Evolutionary conservation across 2,797 vertebrate genomes (phyloP), one percentile per base, ranked within the genome.

Genomic region (Cirrhinus molitorella): DNA sequence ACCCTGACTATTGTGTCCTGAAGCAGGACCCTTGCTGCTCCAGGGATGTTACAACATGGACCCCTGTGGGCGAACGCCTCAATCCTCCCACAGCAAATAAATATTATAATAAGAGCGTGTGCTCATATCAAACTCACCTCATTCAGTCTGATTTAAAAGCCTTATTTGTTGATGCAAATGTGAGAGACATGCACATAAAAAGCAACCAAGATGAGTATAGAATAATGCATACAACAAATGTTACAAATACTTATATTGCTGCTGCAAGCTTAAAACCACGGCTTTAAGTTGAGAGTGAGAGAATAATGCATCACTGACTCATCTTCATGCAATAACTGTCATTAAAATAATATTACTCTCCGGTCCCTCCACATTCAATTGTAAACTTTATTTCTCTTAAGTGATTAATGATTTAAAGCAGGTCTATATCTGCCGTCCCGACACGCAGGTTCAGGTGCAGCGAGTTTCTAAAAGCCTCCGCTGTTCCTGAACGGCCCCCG

Each of bases 401-500:
- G 21, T 23, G 59, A 37, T 37, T 34, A 79, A 79, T 79, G 19
- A 79, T 67, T 37, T 67, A 37, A 79, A 53, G 16, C 21, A 7
- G 13, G 34, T 49, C 37, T 43, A 45, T 61, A 49, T 43, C 75
- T 57, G 51, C 31, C 2, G n/a, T 61, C 16, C 23, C 2, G n/a
- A 28, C 31, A 57, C 28, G 40, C 72, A 23, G 5, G 4, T 57
- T 11, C 23, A 6, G 61, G 67, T 81, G 66, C 16, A n/a, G 53
- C 65, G 16, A 43, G 37, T 47, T 81, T 81, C 55, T 73, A 68
- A 53, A 67, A 67, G 31, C n/a, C 79, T 51, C 49, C 25, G 17
- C 79, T 49, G n/a, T 11, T 45, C 31, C 31, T 40, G 8, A 68
- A 23, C 72, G 21, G 31, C 53, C 68, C 40, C 25, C 28, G 11